Evolutionary conservation across 2,113 vertebrate species (phyloP).

Genomic region (Fregetta grallaria): DNA sequence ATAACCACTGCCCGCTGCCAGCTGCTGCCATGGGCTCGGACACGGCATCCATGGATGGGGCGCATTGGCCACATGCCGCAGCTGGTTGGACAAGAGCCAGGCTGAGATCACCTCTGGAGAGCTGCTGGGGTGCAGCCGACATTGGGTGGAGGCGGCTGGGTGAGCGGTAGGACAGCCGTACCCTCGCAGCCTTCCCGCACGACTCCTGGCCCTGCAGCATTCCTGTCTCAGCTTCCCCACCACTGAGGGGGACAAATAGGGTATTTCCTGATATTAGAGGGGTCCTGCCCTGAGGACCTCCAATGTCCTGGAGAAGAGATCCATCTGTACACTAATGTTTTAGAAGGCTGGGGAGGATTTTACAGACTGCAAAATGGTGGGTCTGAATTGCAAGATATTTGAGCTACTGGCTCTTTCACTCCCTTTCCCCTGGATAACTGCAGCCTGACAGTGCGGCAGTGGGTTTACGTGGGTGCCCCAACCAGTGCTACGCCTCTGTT

Average conservation of each 20-base stretch:
- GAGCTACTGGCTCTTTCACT: background rate
- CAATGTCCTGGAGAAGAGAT: background rate
- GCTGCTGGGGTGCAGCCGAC: background rate
- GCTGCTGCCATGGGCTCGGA: background rate
- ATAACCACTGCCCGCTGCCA: accelerated
- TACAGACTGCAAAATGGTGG: background rate
- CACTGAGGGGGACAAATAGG: background rate
- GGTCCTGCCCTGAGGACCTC: background rate
- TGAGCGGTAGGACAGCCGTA: background rate
- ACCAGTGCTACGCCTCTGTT: background rate
- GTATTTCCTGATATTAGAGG: background rate
- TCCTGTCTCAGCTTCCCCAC: background rate
- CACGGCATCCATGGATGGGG: accelerated
- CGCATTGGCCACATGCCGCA: accelerated
- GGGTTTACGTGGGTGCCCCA: background rate
- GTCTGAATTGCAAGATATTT: background rate
- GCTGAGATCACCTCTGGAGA: background rate
- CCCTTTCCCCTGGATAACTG: background rate
- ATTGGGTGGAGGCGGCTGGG: background rate
- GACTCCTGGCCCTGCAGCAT: background rate
- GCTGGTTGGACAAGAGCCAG: background rate
- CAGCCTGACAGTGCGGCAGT: background rate
- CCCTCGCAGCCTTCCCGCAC: background rate
- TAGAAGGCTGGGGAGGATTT: background rate
- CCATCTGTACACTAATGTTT: background rate